A percentile compares a stretch with the other conserved stretches of the same genome.
Conservation (phyloP, 2,797 vertebrate species). For the Typhlichthys eigenmanni region DNA sequence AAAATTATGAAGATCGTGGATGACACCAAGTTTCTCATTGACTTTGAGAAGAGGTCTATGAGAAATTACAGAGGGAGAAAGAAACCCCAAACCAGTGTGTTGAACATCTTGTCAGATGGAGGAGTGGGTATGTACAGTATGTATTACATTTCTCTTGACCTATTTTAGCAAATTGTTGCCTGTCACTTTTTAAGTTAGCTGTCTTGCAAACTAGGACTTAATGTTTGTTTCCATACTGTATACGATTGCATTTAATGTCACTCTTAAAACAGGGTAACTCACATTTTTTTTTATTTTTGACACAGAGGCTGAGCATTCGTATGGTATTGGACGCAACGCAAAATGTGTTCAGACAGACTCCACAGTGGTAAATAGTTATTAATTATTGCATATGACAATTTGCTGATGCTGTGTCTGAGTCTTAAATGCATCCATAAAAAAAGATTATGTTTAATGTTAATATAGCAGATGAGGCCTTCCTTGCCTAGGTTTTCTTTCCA, state of each 20-base stretch:
- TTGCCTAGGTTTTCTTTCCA: no score
- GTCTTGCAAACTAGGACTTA: no score
- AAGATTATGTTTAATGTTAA: no score
- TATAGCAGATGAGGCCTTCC: no score
- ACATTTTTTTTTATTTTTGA: not conserved
- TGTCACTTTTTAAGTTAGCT: no score
- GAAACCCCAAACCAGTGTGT: constrained; percentile 51
- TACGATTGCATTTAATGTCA: no score
- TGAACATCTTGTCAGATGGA: constrained; percentile 60
- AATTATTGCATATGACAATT: no score
- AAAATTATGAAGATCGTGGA: constrained; percentile 76
- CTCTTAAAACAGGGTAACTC: no score
- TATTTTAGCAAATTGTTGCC: no score
- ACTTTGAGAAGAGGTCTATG: constrained; percentile 25
- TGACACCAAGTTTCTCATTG: constrained; percentile 45
- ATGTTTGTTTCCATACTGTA: no score
- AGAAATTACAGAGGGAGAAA: constrained; percentile 24
- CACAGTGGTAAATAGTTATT: not conserved
- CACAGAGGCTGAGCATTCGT: constrained; percentile 74
- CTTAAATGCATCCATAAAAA: no score
- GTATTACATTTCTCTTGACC: not conserved
- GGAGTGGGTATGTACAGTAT: constrained; percentile 54
- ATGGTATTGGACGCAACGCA: constrained; percentile 44
- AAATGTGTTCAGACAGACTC: not conserved
- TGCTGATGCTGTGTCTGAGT: no score